Evolutionary conservation across 2,797 vertebrate genomes (phyloP), one percentile per base, ranked within the genome.

Genomic region (Hybognathus amarus): DNA sequence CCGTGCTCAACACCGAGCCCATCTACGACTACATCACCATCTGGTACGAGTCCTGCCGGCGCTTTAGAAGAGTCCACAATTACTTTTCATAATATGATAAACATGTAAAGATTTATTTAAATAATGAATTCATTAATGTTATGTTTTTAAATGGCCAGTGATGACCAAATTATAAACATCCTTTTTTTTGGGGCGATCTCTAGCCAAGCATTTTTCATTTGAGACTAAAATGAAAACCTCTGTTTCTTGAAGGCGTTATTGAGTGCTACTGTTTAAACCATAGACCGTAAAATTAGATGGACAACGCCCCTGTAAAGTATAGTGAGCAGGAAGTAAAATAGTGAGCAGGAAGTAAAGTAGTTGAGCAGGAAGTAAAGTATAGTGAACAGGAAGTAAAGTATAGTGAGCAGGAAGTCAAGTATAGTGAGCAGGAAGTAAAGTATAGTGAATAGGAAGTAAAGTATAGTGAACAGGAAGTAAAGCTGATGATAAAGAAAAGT

Each of bases 21-120:
- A 98, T 98, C 91, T 99, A 99, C 68, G 98, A 99, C 94, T 99
- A 98, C 91, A 97, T 99, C 92, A 99, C 96, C 82, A 96, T 99
- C 79, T 99, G 98, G 98, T 99, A 93, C 94, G 96, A 85, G 85
- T 27, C 75, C 5, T 70, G 50, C 38, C 30, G 30, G 56, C 40
- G 45, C 24, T 82, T 85, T 33, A 83, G n/a, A 79, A 74, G 59
- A 76, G 40, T 59, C 7, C 1, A n/a, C 56, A 17, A 38, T 75
- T 15, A 12, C 71, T n/a, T 56, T 56, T n/a, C 27, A 38, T 56
- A 30, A 20, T 50, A 8, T 15, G 50, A 38, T 54, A 9, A 22
- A 66, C 2, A 1, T 36, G 1, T 4, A 36, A 36, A 36, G 33
- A 36, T 5, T 36, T 36, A 52, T 20, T 52, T 45, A 45, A 45